A percentile compares a stretch with the other conserved stretches of the same genome.
phyloP scores from a whole-genome alignment of 2,113 vertebrate genomes.

The Delphinus delphis region DNA sequence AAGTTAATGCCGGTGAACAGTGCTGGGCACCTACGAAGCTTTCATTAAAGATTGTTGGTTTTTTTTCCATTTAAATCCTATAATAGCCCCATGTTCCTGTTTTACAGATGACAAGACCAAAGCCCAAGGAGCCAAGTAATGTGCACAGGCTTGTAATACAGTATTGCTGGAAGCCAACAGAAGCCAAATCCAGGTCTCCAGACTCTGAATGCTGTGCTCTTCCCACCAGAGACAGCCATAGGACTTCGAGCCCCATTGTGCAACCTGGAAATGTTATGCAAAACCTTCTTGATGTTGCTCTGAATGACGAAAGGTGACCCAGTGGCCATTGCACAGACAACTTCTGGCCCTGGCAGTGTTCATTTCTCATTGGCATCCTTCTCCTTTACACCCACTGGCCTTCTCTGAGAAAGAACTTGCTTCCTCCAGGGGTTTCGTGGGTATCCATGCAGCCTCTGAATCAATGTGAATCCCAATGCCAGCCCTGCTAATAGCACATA shows the following conservation, averaged over 20 bases:
- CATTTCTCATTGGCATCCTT: background rate
- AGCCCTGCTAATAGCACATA: background rate
- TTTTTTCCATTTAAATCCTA: background rate
- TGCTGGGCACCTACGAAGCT: background rate
- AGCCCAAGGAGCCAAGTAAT: background rate
- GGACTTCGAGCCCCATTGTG: accelerated
- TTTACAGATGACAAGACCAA: constrained; percentile 27
- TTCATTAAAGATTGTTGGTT: background rate
- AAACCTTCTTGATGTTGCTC: background rate
- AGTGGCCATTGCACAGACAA: too few species aligned
- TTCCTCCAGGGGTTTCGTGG: background rate
- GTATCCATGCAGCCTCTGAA: background rate
- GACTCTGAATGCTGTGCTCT: background rate
- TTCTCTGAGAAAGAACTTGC: background rate
- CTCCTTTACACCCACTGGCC: background rate
- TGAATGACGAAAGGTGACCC: background rate
- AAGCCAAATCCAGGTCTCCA: background rate
- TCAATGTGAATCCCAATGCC: background rate
- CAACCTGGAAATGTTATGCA: background rate
- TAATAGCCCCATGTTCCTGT: background rate
- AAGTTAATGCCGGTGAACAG: background rate
- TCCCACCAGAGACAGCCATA: background rate
- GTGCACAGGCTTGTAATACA: background rate
- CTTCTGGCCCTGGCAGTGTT: background rate
- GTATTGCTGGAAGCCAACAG: background rate